These are phyloP conservation scores for Phasianus colchicus DNA, from an alignment of 2,113 vertebrate genomes.

Conservation along the genomic window DNA sequence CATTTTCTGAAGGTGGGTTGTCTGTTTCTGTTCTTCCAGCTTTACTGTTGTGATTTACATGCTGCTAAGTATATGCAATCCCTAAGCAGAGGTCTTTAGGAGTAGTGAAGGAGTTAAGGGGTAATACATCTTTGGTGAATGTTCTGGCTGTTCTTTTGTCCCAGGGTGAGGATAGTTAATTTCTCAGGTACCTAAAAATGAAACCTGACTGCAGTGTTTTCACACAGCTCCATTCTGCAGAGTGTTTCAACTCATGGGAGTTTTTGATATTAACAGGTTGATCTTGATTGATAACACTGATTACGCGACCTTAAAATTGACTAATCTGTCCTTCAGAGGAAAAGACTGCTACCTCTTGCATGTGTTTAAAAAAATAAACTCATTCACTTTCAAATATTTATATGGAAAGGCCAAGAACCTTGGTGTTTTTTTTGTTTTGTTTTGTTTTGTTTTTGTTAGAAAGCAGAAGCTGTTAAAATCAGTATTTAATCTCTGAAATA, in stretches of 20 bases:
- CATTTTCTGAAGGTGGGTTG: neutral
- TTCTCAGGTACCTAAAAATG: neutral
- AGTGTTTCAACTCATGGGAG: conserved; percentile 37
- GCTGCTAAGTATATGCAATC: neutral
- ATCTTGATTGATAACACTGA: conserved; percentile 51
- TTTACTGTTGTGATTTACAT: neutral
- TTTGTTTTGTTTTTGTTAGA: neutral
- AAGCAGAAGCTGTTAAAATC: neutral
- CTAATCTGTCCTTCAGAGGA: neutral
- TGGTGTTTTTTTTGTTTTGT: neutral
- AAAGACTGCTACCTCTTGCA: neutral
- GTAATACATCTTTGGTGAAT: neutral
- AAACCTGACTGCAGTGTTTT: conserved; percentile 6
- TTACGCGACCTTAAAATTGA: neutral
- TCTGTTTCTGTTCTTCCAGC: neutral
- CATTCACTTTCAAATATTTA: neutral
- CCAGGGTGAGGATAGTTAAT: neutral
- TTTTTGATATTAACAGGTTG: conserved; percentile 1
- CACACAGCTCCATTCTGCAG: conserved; percentile 10
- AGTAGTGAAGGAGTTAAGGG: neutral
- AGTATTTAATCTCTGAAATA: neutral
- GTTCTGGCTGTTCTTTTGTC: neutral
- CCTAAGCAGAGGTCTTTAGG: neutral
- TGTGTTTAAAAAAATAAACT: neutral
- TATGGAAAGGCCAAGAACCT: neutral